A percentile compares a stretch with the other conserved stretches of the same genome.
Conservation (phyloP, 2,797 vertebrate species). For the Enteromius afrohamiltoni region DNA sequence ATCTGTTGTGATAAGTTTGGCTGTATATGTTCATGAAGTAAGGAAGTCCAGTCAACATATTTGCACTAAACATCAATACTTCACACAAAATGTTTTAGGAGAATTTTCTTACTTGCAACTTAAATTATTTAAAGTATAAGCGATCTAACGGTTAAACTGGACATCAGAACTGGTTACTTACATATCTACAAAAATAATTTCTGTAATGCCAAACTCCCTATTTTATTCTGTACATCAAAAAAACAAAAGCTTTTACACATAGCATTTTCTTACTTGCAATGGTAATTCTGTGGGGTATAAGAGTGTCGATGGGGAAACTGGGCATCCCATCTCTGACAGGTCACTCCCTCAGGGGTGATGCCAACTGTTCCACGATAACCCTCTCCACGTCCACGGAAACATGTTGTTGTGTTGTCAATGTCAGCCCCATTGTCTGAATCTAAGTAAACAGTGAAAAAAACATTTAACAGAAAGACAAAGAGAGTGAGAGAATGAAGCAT, state of each 20-base stretch:
- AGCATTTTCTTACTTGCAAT: conserved; percentile 91
- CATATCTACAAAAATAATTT: background rate
- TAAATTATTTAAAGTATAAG: conserved; percentile 89
- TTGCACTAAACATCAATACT: background rate
- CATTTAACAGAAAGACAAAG: conserved; percentile 32
- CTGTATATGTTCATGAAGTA: background rate
- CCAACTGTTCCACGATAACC: conserved; percentile 86
- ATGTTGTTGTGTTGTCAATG: conserved; percentile 79
- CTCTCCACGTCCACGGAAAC: conserved; percentile 86
- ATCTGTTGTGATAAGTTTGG: background rate
- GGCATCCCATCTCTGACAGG: conserved; percentile 92
- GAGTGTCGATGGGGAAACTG: conserved; percentile 94
- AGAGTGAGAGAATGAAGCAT: conserved; percentile 19
- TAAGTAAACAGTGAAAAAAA: conserved; percentile 43
- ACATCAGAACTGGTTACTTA: conserved; percentile 69
- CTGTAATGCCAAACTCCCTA: background rate
- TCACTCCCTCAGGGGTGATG: conserved; percentile 84
- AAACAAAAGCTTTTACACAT: too few species aligned
- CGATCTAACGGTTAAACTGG: conserved; percentile 92
- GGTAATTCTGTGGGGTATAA: conserved; percentile 89
- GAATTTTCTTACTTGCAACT: conserved; percentile 91
- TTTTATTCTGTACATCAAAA: background rate
- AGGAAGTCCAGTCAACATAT: background rate
- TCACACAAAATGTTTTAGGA: background rate
- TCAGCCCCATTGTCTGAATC: conserved; percentile 74